Evolutionary conservation across 2,888 invertebrate genomes (phyloP), one percentile per base, ranked within the genome.

Genomic region (Micoletzkya japonica): DNA sequence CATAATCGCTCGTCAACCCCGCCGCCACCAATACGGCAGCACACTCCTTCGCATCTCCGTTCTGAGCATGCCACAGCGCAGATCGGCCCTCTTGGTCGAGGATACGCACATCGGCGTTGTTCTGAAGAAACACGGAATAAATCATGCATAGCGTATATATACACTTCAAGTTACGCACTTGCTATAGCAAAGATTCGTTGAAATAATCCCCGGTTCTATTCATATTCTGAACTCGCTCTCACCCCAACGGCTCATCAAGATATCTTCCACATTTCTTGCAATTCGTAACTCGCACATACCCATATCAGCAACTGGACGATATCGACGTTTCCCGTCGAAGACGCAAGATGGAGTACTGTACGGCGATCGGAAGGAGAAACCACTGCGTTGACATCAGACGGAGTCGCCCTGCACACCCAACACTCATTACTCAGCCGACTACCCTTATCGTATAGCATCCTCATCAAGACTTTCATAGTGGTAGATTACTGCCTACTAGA

Each of bases 271-370:
- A n/a, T n/a, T n/a, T n/a, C n/a, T n/a, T n/a, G n/a, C n/a, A n/a
- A n/a, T n/a, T n/a, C n/a, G n/a, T n/a, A n/a, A n/a, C n/a, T n/a
- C n/a, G 14, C n/a, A 79, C 89, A 88, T 87, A 95, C 95, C 95
- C 95, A 96, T 86, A 96, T 91, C 59, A 96, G 89, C 57, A 96
- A 90, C 87, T 95, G 95, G 20, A 94, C 92, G 83, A 94, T 91
- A 50, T 82, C 83, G 14, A 82, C 73, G 34, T 77, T 75, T 49
- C 81, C 83, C 7, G 69, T 66, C 50, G 77, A 76, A 86, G 94
- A 92, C 26, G 95, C 94, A 74, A 95, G 90, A 84, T 96, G 92
- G 73, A 96, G 88, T 0, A 93, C 92, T 14, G 93, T 92, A 76
- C 93, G 89, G 73, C 91, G 88, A 87, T 93, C 93, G 74, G 91